These are phyloP conservation scores for Drosophila kuntzei DNA, from an alignment of 2,888 invertebrate genomes.

Conservation along the genomic window DNA sequence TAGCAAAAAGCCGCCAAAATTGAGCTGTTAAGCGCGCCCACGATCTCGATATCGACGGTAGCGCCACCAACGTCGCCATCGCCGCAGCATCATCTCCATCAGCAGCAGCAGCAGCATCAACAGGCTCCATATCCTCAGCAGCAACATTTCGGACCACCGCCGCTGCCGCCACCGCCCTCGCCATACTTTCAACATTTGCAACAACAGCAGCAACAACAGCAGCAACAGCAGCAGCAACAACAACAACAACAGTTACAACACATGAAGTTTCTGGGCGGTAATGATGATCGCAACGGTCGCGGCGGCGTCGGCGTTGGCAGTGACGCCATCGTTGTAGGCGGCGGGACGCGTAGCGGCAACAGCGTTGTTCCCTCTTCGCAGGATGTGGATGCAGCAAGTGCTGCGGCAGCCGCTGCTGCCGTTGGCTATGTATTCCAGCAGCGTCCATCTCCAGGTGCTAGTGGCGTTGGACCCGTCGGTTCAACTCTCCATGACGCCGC, in stretches of 20 bases:
- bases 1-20: slow-evolving; percentile 84
- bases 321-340: slow-evolving; percentile 57
- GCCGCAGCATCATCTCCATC: slow-evolving; percentile 71
- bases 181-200: slow-evolving; percentile 63
- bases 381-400: slow-evolving; percentile 90
- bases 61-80: slow-evolving; percentile 75
- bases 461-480: slow-evolving; percentile 68
- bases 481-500: slow-evolving; percentile 88
- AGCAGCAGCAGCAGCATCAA: slow-evolving; percentile 60
- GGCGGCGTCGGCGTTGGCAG: slow-evolving; percentile 74
- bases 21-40: slow-evolving; percentile 85
- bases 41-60: slow-evolving; percentile 84
- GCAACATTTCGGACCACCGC: slow-evolving; percentile 46
- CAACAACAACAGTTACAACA: slow-evolving; percentile 85
- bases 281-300: slow-evolving; percentile 88
- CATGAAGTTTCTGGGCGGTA: slow-evolving; percentile 93
- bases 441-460: slow-evolving; percentile 76
- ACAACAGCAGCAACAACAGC: slow-evolving; percentile 46
- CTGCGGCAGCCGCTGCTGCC: slow-evolving; percentile 87
- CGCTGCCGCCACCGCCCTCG: slow-evolving; percentile 48
- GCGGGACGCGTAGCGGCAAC: slow-evolving; percentile 39
- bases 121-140: slow-evolving; percentile 54
- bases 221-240: slow-evolving; percentile 59
- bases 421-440: slow-evolving; percentile 93
- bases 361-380: slow-evolving; percentile 86